These are phyloP conservation scores for Smutsia temminckii DNA, from an alignment of 2,797 vertebrate genomes.

Conservation along the genomic window DNA sequence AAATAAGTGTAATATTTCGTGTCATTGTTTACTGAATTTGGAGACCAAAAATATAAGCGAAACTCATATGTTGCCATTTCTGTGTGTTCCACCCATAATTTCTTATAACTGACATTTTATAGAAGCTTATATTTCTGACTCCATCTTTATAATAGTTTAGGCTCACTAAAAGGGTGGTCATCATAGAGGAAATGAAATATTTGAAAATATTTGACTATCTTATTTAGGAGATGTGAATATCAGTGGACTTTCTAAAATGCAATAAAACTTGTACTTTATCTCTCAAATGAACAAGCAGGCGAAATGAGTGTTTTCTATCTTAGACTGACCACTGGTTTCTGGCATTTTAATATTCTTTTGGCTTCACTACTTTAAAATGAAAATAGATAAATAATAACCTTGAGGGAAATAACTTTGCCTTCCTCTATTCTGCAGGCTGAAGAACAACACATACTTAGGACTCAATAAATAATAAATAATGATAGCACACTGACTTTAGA, in stretches of 20 bases:
- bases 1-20: not conserved
- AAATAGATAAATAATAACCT: constrained; percentile 52
- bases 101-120: not conserved
- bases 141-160: not conserved
- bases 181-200: constrained; percentile 52
- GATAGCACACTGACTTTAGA: not conserved
- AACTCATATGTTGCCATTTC: not conserved
- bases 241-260: not conserved
- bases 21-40: not conserved
- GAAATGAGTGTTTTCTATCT: constrained; percentile 36
- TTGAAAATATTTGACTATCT: not conserved
- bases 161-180: not conserved
- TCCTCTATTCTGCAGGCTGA: not conserved
- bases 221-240: not conserved
- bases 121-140: not conserved
- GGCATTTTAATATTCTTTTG: constrained; percentile 33
- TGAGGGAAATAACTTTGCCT: constrained; percentile 44
- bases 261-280: constrained; percentile 36
- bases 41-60: not conserved
- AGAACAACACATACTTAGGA: not conserved
- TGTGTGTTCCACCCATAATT: not conserved
- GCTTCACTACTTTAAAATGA: constrained; percentile 34
- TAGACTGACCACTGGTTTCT: not conserved
- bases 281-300: not conserved
- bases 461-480: constrained; percentile 15